phyloP scores from a whole-genome alignment of 2,797 vertebrate species.

The Hemitrygon akajei region DNA sequence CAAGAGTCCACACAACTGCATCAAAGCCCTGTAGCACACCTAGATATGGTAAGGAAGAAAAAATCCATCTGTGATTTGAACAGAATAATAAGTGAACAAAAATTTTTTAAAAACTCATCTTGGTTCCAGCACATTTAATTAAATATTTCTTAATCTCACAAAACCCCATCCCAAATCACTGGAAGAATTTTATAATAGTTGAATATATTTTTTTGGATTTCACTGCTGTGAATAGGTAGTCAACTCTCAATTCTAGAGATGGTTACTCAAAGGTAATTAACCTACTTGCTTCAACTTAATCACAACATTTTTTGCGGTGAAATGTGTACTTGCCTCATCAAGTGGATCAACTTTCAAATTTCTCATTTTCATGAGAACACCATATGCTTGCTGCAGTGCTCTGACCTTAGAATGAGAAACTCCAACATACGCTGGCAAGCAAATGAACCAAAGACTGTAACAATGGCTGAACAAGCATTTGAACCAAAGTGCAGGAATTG shows the following conservation, averaged over 20 bases:
- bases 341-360: conserved; percentile 82
- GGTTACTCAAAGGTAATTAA: not conserved
- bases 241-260: not conserved
- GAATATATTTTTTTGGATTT: not conserved
- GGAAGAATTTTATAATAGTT: not conserved
- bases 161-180: not conserved
- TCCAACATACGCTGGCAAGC: conserved; percentile 78
- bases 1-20: conserved; percentile 93
- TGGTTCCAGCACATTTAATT: not conserved
- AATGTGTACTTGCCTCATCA: conserved; percentile 72
- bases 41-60: conserved; percentile 47
- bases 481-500: conserved; percentile 80
- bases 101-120: not conserved
- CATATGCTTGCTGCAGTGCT: conserved; percentile 85
- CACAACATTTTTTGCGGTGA: not conserved
- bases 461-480: conserved; percentile 90
- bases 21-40: conserved; percentile 95
- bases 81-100: not conserved
- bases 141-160: not conserved
- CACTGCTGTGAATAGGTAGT: not conserved
- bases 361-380: conserved; percentile 85
- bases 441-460: conserved; percentile 97
- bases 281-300: not conserved
- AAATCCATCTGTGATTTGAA: not conserved
- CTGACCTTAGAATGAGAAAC: conserved; percentile 76